Evolutionary conservation across 2,113 vertebrate genomes (phyloP).

Genomic region (Istiophorus platypterus): DNA sequence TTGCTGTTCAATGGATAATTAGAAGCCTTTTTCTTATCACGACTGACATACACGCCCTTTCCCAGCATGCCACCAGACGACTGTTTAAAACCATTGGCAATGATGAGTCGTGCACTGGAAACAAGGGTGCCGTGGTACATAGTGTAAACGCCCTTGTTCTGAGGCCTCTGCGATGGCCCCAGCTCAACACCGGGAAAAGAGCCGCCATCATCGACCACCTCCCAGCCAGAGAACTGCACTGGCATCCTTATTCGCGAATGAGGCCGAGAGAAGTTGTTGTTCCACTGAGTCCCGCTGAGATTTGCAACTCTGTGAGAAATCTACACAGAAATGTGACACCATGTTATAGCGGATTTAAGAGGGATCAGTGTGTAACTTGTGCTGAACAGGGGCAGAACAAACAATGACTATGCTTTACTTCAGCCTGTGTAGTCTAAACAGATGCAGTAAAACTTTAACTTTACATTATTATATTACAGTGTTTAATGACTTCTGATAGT

Average conservation of each 20-base stretch:
- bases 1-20: conserved; percentile 57
- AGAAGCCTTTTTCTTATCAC: conserved; percentile 72
- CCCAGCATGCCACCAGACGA: conserved; percentile 80
- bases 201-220: conserved; percentile 54
- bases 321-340: background rate
- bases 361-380: background rate
- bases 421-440: too few species aligned
- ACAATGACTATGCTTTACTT: too few species aligned
- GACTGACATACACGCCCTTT: conserved; percentile 81
- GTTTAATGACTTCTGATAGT: background rate
- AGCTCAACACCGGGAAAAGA: conserved; percentile 46
- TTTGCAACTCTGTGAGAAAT: conserved; percentile 6
- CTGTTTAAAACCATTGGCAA: conserved; percentile 73
- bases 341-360: background rate
- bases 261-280: background rate
- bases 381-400: background rate
- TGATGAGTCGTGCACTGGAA: too few species aligned
- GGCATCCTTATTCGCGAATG: conserved; percentile 38
- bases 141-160: conserved; percentile 50
- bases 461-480: background rate
- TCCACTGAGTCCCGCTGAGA: background rate
- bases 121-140: conserved; percentile 75
- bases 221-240: conserved; percentile 63
- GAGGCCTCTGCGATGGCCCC: conserved; percentile 22
- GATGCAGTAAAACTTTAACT: too few species aligned